These are phyloP conservation scores for Hyphantria cunea DNA, from an alignment of 1,140 invertebrate genomes.

Conservation along the genomic window DNA sequence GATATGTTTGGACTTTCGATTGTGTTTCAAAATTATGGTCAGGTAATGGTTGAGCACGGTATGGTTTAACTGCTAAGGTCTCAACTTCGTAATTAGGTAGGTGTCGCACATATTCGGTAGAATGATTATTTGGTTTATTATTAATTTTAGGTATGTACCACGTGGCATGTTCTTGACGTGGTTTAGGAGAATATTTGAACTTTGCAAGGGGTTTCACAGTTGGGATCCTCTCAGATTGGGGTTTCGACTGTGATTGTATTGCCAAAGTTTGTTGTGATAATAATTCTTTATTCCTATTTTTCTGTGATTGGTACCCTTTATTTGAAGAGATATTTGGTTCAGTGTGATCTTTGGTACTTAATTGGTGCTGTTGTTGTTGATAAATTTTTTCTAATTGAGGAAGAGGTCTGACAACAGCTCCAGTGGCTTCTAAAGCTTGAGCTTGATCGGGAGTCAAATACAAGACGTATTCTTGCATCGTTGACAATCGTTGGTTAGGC, in stretches of 20 bases:
- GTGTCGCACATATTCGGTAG: not conserved
- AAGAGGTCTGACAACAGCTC: conserved; percentile 25
- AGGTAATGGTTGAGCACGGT: not conserved
- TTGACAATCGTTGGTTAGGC: conserved; percentile 35
- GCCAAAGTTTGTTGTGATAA: too few relatives aligned
- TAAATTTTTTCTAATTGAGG: conserved; percentile 7
- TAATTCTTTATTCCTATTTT: conserved; percentile 1
- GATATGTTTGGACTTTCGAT: too few relatives aligned
- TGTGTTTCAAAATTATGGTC: not conserved
- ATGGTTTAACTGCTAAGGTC: not conserved
- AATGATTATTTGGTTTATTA: not conserved
- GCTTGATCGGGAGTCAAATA: conserved; percentile 64
- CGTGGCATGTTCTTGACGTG: not conserved
- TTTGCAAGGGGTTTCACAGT: not conserved
- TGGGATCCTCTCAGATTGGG: not conserved
- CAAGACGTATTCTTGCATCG: conserved; percentile 55
- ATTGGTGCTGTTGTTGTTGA: not conserved
- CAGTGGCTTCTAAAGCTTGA: conserved; percentile 48
- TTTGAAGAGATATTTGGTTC: not conserved
- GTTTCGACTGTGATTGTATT: not conserved
- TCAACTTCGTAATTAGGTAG: not conserved
- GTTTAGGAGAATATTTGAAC: not conserved
- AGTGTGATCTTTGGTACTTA: conserved; percentile 1
- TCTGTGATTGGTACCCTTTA: not conserved
- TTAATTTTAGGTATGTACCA: not conserved